Percentiles rank a stretch among this genome's conserved stretches.
These are phyloP conservation scores for Novumbra hubbsi DNA, from an alignment of 2,797 vertebrate genomes.

Conservation along the genomic window DNA sequence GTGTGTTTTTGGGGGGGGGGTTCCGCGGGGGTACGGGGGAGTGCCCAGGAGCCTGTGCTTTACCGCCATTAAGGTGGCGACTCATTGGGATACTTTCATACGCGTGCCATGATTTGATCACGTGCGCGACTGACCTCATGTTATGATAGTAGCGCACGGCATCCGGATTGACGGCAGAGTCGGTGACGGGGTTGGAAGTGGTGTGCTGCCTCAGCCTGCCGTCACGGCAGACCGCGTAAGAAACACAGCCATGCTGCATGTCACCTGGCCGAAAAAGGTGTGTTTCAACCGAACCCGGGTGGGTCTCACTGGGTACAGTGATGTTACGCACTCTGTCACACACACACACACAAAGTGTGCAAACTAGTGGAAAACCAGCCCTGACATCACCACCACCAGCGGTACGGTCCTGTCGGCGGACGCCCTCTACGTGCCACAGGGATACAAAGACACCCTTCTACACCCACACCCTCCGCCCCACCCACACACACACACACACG, in stretches of 20 bases:
- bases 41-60: neutral
- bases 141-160: neutral
- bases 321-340: neutral
- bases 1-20: neutral
- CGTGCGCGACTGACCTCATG: neutral
- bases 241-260: too few relatives aligned
- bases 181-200: neutral
- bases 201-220: neutral
- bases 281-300: neutral
- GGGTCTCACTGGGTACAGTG: neutral
- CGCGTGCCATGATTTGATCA: neutral
- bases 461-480: slow-evolving; percentile 15
- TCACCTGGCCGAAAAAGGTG: neutral
- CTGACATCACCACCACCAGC: slow-evolving; percentile 66
- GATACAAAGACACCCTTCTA: slow-evolving; percentile 55
- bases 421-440: slow-evolving; percentile 45
- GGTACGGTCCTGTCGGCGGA: slow-evolving; percentile 62
- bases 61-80: neutral
- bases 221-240: too few relatives aligned
- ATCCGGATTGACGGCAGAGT: neutral
- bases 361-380: slow-evolving; percentile 60
- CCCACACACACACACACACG: slow-evolving; percentile 11
- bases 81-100: neutral
- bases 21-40: neutral
- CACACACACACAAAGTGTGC: slow-evolving; percentile 29